phyloP scores from a whole-genome alignment of 2,888 invertebrate genomes.

The Philonicus albiceps region DNA sequence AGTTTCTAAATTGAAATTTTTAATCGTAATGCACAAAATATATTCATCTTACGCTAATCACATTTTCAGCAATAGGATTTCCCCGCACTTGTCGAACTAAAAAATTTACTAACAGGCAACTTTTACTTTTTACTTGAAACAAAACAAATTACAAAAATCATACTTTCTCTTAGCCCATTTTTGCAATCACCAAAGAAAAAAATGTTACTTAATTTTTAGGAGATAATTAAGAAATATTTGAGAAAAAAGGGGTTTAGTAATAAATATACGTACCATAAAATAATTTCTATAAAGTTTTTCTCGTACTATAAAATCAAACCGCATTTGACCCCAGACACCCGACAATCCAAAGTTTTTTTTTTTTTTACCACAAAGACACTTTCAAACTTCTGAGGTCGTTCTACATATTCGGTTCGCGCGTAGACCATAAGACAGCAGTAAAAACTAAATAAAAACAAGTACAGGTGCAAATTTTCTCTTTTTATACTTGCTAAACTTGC shows the following conservation, averaged over 20 bases:
- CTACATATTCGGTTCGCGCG: neutral
- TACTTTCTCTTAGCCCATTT: neutral
- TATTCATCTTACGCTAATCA: neutral
- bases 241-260: neutral
- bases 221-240: conserved; percentile 51
- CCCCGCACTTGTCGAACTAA: neutral
- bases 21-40: neutral
- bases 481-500: neutral
- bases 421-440: neutral
- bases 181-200: conserved; percentile 20
- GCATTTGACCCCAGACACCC: neutral
- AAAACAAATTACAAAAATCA: neutral
- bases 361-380: neutral
- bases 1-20: neutral
- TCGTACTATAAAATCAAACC: neutral
- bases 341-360: neutral
- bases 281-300: neutral
- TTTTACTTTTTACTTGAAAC: neutral
- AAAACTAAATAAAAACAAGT: neutral
- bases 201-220: conserved; percentile 57
- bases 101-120: neutral
- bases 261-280: neutral
- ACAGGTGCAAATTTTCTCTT: neutral
- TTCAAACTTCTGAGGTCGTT: neutral
- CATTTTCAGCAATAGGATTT: neutral